These are phyloP conservation scores for Cepaea hortensis DNA, from an alignment of 2,888 invertebrate species.

Conservation along the genomic window DNA sequence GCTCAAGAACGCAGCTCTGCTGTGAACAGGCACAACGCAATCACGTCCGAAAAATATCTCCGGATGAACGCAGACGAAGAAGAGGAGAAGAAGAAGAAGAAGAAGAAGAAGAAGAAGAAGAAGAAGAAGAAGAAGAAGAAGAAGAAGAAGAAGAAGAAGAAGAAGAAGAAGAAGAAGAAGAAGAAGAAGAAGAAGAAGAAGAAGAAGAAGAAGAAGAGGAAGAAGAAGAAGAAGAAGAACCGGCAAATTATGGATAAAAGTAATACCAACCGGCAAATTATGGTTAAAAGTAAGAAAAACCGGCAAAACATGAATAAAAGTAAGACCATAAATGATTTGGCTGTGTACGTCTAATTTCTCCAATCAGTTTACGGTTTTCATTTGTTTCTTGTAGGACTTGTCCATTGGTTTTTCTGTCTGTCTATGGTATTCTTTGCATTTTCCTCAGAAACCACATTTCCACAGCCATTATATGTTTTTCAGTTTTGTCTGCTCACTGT, in stretches of 20 bases:
- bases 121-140: no score
- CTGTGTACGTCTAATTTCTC: no score
- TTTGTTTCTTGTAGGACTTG: no score
- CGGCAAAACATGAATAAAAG: not conserved
- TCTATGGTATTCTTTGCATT: no score
- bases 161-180: not conserved
- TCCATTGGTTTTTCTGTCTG: no score
- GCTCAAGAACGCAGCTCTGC: no score
- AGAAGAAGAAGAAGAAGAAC: not conserved
- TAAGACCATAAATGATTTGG: not conserved
- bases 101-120: not conserved
- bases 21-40: no score
- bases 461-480: no score
- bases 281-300: not conserved
- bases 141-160: constrained; percentile 1
- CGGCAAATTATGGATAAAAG: not conserved
- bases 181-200: not conserved
- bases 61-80: not conserved
- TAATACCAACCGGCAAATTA: not conserved
- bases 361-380: no score
- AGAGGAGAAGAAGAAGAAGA: not conserved
- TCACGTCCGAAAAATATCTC: no score
- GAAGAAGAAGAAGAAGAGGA: not conserved
- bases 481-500: no score
- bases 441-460: no score